phyloP scores from a whole-genome alignment of 2,888 invertebrate genomes.

The Trachelus iudaicus region DNA sequence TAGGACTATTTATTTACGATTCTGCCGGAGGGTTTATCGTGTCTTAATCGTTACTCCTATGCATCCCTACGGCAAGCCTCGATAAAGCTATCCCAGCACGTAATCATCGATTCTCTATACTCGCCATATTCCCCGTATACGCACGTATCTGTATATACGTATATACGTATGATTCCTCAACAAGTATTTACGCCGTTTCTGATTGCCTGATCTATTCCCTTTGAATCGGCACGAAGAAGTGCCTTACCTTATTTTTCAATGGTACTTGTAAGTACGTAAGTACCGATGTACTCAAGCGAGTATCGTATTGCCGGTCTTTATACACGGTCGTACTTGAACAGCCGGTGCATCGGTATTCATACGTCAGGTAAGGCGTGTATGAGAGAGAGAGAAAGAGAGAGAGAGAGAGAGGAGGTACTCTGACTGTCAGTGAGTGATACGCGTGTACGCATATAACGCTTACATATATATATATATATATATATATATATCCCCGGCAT shows the following conservation, averaged over 20 bases:
- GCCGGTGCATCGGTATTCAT: background rate
- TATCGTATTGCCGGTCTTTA: background rate
- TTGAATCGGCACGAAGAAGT: background rate
- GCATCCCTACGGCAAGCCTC: slow-evolving; percentile 9
- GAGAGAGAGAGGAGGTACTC: background rate
- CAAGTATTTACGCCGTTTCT: background rate
- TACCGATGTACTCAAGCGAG: background rate
- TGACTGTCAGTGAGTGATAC: background rate
- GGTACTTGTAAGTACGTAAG: background rate
- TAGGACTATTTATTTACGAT: slow-evolving; percentile 26
- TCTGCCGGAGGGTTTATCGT: background rate
- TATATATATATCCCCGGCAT: slow-evolving; percentile 10
- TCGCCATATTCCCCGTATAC: background rate
- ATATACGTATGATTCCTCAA: background rate
- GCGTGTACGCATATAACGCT: background rate
- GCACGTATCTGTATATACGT: background rate
- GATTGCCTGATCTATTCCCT: background rate
- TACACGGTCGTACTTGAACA: background rate
- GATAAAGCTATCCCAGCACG: slow-evolving; percentile 25
- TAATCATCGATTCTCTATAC: slow-evolving; percentile 20
- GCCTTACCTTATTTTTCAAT: background rate
- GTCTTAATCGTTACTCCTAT: slow-evolving; percentile 2
- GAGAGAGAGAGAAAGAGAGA: background rate
- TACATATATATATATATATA: background rate
- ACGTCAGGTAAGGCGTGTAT: background rate